Base-by-base conservation (phyloP, 2,888 invertebrate genomes). In the Drosophila mayaguana region DNA sequence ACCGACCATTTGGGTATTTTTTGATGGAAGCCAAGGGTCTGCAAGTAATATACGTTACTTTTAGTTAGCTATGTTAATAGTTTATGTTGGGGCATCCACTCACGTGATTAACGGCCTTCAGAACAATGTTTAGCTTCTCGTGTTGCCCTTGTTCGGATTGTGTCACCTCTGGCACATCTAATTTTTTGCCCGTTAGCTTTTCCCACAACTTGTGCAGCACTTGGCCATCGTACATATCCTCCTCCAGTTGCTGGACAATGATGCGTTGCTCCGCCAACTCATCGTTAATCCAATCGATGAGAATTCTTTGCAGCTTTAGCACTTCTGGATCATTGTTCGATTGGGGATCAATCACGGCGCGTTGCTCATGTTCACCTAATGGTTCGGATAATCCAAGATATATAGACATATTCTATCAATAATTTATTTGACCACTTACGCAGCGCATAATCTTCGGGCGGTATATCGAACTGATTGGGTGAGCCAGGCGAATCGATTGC, bases 231-330 rank as follows among this genome's bases (percentile, higher is more conserved):
- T 98, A 99, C 78, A 99, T 94, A 94, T 99, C 99, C 93, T 99
- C 98, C 80, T 97, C 97, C 53, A 99, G 96, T 87, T 98, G 96
- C 93, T 99, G 97, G 0, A 99, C 99, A 88, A 99, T 98, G 75
- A 99, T 99, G 89, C 99, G 94, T 89, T 99, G 98, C 78, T 96
- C 95, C 0, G 99, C 98, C 62, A 99, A 94, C 93, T 98, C 99
- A 94, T 99, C 98, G 93, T 99, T 99, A 63, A 99, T 97, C 99
- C 99, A 99, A 87, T 99, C 98, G 83, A 98, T 96, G 55, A 99
- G 94, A 43, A 98, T 96, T 84, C 95, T 95, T 60, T 97, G 96
- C 42, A 99, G 94, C 86, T 98, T 97, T 72, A 95, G 95, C 0
- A 99, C 95, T 92, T 97, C 96, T 0, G 97, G 96, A 92, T 98